phyloP scores from a whole-genome alignment of 2,888 invertebrate genomes.

The Toxonevra muliebris region DNA sequence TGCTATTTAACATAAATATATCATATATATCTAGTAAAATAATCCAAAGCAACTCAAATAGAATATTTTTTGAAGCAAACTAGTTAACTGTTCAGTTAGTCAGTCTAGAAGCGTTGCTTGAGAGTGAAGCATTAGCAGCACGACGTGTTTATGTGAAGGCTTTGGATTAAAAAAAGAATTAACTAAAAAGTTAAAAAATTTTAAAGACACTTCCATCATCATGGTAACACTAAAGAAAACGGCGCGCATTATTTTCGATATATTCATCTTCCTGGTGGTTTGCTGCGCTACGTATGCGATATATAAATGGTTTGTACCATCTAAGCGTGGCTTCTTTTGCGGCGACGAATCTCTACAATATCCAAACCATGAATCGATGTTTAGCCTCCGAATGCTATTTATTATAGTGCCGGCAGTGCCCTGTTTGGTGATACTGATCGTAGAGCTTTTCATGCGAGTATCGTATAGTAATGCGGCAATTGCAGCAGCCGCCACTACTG shows the following conservation, averaged over 20 bases:
- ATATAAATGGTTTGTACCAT: constrained; percentile 48
- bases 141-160: too few species aligned
- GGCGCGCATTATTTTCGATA: constrained; percentile 53
- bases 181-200: too few species aligned
- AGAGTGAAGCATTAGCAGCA: too few species aligned
- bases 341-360: constrained; percentile 57
- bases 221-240: constrained; percentile 22
- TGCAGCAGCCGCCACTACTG: constrained; percentile 37
- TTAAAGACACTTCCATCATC: constrained; percentile 9
- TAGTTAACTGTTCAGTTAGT: too few species aligned
- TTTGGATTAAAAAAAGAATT: too few species aligned
- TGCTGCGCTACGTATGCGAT: constrained; percentile 48
- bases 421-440: constrained; percentile 49
- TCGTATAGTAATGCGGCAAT: constrained; percentile 29
- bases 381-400: constrained; percentile 42
- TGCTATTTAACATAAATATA: too few species aligned
- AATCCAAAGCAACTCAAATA: too few species aligned
- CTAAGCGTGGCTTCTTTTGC: constrained; percentile 58
- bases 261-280: constrained; percentile 52
- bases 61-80: too few species aligned
- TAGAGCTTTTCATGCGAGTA: constrained; percentile 51
- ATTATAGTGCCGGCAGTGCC: constrained; percentile 47
- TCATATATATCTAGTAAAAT: too few species aligned
- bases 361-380: constrained; percentile 50
- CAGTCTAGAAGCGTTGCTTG: too few species aligned